Conservation (phyloP, 1,140 invertebrate genomes). For the Pararge aegeria region DNA sequence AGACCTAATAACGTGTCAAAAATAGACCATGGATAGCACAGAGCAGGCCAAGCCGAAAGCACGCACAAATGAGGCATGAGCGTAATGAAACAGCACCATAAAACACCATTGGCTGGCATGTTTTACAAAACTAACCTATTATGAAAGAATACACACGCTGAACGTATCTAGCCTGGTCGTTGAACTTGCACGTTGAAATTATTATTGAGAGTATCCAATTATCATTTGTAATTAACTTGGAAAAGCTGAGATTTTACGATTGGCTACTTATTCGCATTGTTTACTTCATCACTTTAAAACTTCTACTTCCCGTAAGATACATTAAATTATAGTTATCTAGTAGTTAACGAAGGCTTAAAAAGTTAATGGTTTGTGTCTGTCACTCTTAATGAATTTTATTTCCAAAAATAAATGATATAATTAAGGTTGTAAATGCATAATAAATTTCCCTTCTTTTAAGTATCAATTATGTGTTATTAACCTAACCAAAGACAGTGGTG, state of each 20-base stretch:
- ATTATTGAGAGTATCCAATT: neutral
- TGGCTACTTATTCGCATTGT: neutral
- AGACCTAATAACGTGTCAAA: slow-evolving; percentile 42
- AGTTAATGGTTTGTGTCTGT: too few relatives aligned
- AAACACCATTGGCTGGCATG: slow-evolving; percentile 42
- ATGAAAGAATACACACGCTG: slow-evolving; percentile 18
- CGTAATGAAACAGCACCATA: slow-evolving; percentile 49
- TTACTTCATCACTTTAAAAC: too few relatives aligned
- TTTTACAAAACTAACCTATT: slow-evolving; percentile 49
- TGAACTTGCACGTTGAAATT: slow-evolving; percentile 33
- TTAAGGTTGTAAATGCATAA: too few relatives aligned
- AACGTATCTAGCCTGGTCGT: slow-evolving; percentile 28
- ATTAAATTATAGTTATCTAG: too few relatives aligned
- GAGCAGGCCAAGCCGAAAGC: slow-evolving; percentile 39
- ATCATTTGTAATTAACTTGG: neutral
- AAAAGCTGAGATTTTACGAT: too few relatives aligned
- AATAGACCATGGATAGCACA: slow-evolving; percentile 44
- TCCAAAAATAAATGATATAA: too few relatives aligned
- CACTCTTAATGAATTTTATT: too few relatives aligned
- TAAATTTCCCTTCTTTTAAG: too few relatives aligned
- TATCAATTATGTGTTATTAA: too few relatives aligned
- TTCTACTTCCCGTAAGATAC: too few relatives aligned
- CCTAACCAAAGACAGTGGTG: too few relatives aligned
- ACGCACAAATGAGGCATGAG: slow-evolving; percentile 49
- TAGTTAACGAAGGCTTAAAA: too few relatives aligned